Conservation (phyloP, 2,888 invertebrate species). For the Lacanobia wlatinum region DNA sequence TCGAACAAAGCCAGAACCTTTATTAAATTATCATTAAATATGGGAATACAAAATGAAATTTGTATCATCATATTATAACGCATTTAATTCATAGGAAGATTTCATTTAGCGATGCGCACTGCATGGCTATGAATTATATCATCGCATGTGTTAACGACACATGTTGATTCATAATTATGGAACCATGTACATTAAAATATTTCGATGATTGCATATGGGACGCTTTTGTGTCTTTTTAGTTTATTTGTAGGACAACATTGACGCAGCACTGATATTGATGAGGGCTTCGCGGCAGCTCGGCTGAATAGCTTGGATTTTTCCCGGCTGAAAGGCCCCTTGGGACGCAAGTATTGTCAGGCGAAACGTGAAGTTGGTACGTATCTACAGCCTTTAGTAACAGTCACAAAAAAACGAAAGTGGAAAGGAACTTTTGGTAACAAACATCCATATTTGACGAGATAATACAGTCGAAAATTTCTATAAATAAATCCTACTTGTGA, state of each 20-base stretch:
- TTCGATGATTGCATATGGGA: not conserved
- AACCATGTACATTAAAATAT: constrained; percentile 13
- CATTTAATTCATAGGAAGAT: constrained; percentile 26
- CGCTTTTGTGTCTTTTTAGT: constrained; percentile 21
- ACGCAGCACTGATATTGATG: constrained; percentile 29
- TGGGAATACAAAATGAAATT: constrained; percentile 24
- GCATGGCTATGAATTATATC: constrained; percentile 40
- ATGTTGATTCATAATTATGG: constrained; percentile 27
- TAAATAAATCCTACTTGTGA: constrained; percentile 10
- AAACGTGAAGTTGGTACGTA: constrained; percentile 29
- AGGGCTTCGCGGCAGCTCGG: constrained; percentile 5
- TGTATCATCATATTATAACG: constrained; percentile 8
- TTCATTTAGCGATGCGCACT: constrained; percentile 20
- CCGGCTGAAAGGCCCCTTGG: constrained; percentile 43
- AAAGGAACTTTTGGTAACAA: constrained; percentile 25
- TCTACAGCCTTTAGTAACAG: not conserved
- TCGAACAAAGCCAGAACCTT: not conserved
- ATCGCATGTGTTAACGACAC: constrained; percentile 36
- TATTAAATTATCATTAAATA: constrained; percentile 12
- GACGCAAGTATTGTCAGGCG: constrained; percentile 26
- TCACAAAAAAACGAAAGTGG: constrained; percentile 26
- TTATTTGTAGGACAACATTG: constrained; percentile 21
- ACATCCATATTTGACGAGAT: constrained; percentile 27
- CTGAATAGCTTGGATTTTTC: constrained; percentile 48
- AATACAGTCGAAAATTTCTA: constrained; percentile 11